A percentile compares a stretch with the other conserved stretches of the same genome.
Conservation (phyloP, 2,113 vertebrate species). For the Lonchura striata region DNA sequence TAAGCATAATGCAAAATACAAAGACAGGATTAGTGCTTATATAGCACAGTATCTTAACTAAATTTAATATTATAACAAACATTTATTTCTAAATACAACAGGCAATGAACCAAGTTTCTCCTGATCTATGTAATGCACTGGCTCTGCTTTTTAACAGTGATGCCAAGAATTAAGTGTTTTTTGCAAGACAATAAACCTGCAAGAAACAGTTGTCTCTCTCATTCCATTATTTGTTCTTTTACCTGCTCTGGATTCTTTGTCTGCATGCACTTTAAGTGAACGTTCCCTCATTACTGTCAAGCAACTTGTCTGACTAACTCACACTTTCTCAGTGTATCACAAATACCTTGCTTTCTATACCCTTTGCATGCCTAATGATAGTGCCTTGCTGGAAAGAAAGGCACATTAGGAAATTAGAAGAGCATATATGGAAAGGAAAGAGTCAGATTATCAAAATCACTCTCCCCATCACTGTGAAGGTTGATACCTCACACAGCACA, state of each 20-base stretch:
- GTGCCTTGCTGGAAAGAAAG: neutral
- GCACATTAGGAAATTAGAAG: neutral
- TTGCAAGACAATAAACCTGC: constrained; percentile 4
- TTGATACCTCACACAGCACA: neutral
- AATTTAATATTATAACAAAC: neutral
- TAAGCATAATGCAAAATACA: neutral
- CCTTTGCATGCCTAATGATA: neutral
- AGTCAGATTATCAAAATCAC: neutral
- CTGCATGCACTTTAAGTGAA: neutral
- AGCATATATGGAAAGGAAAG: neutral
- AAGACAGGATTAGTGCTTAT: neutral
- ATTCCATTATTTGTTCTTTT: constrained; percentile 19
- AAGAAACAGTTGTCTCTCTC: neutral
- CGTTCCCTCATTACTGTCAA: constrained; percentile 34
- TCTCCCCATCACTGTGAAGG: neutral
- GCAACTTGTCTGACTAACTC: neutral
- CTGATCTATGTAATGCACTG: neutral
- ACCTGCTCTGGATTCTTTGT: neutral
- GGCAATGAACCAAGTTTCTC: constrained; percentile 5
- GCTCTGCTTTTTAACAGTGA: neutral
- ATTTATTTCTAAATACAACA: neutral
- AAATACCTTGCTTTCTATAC: neutral
- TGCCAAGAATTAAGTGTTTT: constrained; percentile 22
- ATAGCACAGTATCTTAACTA: neutral
- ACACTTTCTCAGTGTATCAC: neutral